Evolutionary conservation across 2,113 vertebrate genomes (phyloP), one percentile per base, ranked within the genome.

Genomic region (Penelope pileata): DNA sequence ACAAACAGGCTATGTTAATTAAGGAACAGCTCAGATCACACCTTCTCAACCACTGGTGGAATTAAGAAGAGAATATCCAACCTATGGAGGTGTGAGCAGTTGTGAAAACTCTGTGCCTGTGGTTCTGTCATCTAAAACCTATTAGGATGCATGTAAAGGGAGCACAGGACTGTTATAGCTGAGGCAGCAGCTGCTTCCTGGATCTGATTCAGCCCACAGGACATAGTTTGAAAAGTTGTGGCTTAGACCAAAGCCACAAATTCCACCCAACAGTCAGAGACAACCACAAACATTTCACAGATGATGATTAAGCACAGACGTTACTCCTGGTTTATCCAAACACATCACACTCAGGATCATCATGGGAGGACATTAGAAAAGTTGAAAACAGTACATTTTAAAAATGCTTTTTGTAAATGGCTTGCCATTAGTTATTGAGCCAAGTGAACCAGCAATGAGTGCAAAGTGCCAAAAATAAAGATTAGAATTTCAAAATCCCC

Each of bases 51-150:
- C 47, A 54, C 30, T 29, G 40, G 16, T 51, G 75, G 51, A 54
- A 70, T 62, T 5, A 10, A 77, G 67, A 30, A 62, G 27, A 22
- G n/a, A 56, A 38, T 48, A 69, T 40, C 47, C 63, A 74, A 6
- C 6, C 0, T 6, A 1, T 5, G 18, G 23, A 21, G 13, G 40
- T 11, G 51, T 6, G 40, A 88, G 72, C 40, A 36, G 79, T 0
- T 54, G 66, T 43, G 16, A 67, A 62, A 83, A 51, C 17, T 53
- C 67, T 18, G 16, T 11, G 11, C 26, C 66, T 53, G 40, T 45
- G 27, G 19, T 43, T 51, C 48, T 21, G 42, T 43, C 43, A 6
- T 6, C 68, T 64, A 32, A 87, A 54, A 15, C 15, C 14, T 21
- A 1, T 8, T 15, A 10, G 4, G 58, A 69, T 16, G 47, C n/a